These are phyloP conservation scores for Actinia equina DNA, from an alignment of 64 coral and sea anemone genomes.

Conservation along the genomic window DNA sequence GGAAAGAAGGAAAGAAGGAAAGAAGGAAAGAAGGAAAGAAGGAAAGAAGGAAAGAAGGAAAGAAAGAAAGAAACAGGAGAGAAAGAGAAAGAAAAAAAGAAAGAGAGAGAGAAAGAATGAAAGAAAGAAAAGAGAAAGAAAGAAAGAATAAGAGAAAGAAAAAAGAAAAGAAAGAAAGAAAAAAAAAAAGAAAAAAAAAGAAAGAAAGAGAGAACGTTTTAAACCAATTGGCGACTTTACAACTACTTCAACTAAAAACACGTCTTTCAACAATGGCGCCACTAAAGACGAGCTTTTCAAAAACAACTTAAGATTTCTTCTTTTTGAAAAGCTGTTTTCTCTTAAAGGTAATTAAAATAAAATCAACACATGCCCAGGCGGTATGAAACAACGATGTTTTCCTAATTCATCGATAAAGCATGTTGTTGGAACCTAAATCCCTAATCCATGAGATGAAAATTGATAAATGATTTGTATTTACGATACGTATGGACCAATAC, in stretches of 20 bases:
- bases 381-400: not conserved
- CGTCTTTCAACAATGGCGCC: not conserved
- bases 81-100: too few relatives aligned
- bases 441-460: not conserved
- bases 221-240: too few relatives aligned
- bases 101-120: too few relatives aligned
- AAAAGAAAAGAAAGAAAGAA: too few relatives aligned
- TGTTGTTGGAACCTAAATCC: not conserved
- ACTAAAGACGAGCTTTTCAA: not conserved
- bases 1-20: too few relatives aligned
- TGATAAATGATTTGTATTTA: not conserved
- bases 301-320: not conserved
- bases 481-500: not conserved
- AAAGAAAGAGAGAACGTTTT: too few relatives aligned
- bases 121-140: too few relatives aligned
- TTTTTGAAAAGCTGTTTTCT: not conserved
- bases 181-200: too few relatives aligned
- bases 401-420: not conserved
- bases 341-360: not conserved
- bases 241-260: not conserved
- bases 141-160: too few relatives aligned
- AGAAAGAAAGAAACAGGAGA: too few relatives aligned
- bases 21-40: too few relatives aligned
- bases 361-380: not conserved
- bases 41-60: too few relatives aligned